Conservation (phyloP, 2,888 invertebrate genomes). For the Tetramorium bicarinatum region DNA sequence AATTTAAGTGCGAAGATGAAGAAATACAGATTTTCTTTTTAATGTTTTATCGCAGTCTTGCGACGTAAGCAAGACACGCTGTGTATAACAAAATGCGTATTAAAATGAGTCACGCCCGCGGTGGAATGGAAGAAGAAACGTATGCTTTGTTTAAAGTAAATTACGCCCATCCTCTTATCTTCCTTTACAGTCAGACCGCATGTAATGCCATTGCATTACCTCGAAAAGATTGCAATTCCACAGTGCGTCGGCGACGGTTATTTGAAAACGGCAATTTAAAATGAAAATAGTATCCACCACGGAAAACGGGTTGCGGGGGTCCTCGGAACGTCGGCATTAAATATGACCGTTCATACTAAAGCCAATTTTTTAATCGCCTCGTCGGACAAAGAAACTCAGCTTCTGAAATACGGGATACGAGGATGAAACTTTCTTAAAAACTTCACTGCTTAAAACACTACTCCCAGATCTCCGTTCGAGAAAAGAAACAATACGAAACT, state of each 20-base stretch:
- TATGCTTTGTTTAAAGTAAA: constrained; percentile 56
- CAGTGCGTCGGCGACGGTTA: constrained; percentile 29
- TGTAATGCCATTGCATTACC: constrained; percentile 45
- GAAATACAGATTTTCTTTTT: not conserved
- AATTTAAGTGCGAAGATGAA: not conserved
- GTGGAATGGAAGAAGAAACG: constrained; percentile 50
- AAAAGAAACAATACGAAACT: not conserved
- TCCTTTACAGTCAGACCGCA: constrained; percentile 53
- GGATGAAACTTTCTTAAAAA: not conserved
- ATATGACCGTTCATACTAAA: not conserved
- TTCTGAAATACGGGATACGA: not conserved
- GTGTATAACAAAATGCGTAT: constrained; percentile 36
- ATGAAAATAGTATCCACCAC: constrained; percentile 32
- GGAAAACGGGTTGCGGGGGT: not conserved
- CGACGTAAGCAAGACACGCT: not conserved
- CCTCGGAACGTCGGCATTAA: not conserved
- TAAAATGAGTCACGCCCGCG: constrained; percentile 54
- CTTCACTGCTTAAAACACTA: not conserved
- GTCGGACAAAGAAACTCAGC: constrained; percentile 3
- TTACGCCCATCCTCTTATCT: constrained; percentile 49
- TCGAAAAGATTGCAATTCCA: constrained; percentile 49
- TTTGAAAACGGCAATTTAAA: constrained; percentile 45
- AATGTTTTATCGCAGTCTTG: not conserved
- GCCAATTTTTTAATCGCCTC: not conserved
- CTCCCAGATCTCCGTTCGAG: not conserved